phyloP scores from a whole-genome alignment of 2,113 vertebrate species.

The Pithys albifrons region DNA sequence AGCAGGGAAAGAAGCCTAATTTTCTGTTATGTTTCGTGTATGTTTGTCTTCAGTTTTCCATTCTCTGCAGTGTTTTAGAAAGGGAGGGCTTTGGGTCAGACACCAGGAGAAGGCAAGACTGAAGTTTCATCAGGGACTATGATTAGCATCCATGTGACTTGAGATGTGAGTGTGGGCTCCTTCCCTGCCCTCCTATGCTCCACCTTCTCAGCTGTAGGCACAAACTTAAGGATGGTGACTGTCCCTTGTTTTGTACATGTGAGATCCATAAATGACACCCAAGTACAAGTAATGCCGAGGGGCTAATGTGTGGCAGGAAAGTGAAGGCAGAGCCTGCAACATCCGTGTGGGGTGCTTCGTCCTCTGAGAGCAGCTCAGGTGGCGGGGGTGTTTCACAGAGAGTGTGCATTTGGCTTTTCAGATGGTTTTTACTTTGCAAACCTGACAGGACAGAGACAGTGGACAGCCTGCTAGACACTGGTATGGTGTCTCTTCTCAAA shows the following conservation, averaged over 20 bases:
- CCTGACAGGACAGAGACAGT: background rate
- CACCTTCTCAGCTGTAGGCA: background rate
- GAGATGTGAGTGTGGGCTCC: background rate
- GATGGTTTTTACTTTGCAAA: background rate
- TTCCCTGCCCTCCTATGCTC: background rate
- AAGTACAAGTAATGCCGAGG: background rate
- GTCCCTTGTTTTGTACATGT: background rate
- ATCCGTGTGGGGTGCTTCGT: background rate
- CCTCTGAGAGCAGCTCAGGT: background rate
- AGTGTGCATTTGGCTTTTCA: background rate
- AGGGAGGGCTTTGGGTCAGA: background rate
- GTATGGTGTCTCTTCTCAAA: background rate
- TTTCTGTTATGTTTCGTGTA: fast-evolving
- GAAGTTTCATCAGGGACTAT: background rate
- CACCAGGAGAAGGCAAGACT: background rate
- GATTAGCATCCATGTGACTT: background rate
- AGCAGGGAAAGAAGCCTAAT: background rate
- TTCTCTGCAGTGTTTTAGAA: background rate
- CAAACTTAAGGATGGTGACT: background rate
- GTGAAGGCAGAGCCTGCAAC: background rate
- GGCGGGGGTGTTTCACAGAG: background rate
- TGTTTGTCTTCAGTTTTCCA: background rate
- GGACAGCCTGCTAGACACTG: background rate
- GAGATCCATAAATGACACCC: background rate
- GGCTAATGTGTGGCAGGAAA: background rate